Evolutionary conservation across 2,797 vertebrate genomes (phyloP), one percentile per base, ranked within the genome.

Genomic region (Hippoglossus hippoglossus): DNA sequence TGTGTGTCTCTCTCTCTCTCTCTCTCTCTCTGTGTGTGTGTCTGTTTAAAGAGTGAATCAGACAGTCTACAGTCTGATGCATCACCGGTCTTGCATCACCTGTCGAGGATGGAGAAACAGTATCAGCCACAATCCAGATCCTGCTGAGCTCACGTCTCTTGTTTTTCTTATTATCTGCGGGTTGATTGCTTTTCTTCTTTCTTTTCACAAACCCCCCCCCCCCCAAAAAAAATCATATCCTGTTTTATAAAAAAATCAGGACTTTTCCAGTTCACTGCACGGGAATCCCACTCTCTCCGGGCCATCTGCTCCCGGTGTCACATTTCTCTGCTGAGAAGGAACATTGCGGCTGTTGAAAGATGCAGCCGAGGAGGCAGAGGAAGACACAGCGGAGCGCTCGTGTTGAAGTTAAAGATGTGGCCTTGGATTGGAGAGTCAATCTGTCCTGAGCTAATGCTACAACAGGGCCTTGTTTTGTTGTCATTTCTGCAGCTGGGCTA

Each of bases 241-340:
- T 50, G 1, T 54, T 52, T 58, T 53, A 31, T 31, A 31, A 31
- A 18, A 24, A 77, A 79, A 88, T 84, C 70, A 18, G 24, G 70
- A 75, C 66, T 76, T 67, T 76, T 78, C 51, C 66, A 71, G 7
- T 56, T 73, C 54, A 53, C 16, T 55, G 66, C 63, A 85, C 79
- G 67, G 81, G 81, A 87, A 75, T 87, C 80, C 58, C 71, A 47
- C 47, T 71, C 58, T 58, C 39, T 24, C 28, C 28, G 36, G 56
- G 50, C 81, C 83, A 90, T 91, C 83, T 89, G 87, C 76, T 75
- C 57, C 6, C 0, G 69, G 82, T 89, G 82, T 91, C 79, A 63
- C 71, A 22, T 88, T 91, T 87, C 85, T 83, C 65, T 24, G 61
- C 24, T 76, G 84, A 75, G 89, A 84, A 82, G 78, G 0, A 84